phyloP scores from a whole-genome alignment of 92 coral and sea anemone species.

The Zoanthus solanderi region DNA sequence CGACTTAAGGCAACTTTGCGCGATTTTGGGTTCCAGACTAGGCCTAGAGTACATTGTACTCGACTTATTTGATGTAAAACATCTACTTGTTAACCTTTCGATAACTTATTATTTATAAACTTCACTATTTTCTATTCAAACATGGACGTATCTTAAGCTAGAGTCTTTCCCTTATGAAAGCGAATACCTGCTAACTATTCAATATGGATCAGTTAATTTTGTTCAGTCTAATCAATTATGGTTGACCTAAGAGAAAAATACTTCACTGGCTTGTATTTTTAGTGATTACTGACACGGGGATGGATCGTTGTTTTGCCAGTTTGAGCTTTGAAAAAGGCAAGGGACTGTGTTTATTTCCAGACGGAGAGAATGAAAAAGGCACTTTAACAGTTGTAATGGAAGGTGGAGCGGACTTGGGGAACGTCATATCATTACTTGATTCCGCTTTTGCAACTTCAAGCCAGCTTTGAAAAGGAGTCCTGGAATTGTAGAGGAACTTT shows the following conservation, averaged over 20 bases:
- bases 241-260: no score
- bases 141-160: no score
- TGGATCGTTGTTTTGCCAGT: not conserved
- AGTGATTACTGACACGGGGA: slow-evolving; percentile 36
- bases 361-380: not conserved
- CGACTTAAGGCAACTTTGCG: no score
- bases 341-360: not conserved
- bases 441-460: slow-evolving; percentile 24
- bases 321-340: not conserved
- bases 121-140: not conserved
- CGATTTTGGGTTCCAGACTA: no score
- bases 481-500: not conserved
- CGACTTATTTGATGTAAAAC: slow-evolving; percentile 47
- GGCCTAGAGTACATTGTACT: slow-evolving; percentile 31
- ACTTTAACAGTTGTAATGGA: not conserved
- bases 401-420: slow-evolving; percentile 25
- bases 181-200: not conserved
- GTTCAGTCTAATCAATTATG: no score
- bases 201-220: no score
- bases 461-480: slow-evolving; percentile 3
- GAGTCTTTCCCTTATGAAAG: not conserved
- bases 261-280: not conserved
- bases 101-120: not conserved
- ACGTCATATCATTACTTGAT: not conserved
- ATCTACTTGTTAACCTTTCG: slow-evolving; percentile 23